These are phyloP conservation scores for Cerceris rybyensis DNA, from an alignment of 2,888 invertebrate species.

Conservation along the genomic window DNA sequence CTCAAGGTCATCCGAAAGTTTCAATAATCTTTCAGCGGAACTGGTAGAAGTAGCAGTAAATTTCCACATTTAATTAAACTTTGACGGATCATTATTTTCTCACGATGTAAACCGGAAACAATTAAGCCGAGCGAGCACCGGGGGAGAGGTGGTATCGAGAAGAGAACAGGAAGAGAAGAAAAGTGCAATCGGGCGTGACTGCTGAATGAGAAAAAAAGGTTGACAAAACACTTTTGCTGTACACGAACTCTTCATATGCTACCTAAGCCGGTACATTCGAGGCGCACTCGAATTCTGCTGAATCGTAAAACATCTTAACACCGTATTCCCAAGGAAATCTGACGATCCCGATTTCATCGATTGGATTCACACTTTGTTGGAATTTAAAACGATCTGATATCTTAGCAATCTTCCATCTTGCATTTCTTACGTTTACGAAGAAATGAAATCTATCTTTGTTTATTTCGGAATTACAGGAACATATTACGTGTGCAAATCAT, in stretches of 20 bases:
- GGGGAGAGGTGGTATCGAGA: constrained; percentile 2
- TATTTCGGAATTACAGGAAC: no score
- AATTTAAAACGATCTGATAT: background rate
- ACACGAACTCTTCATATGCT: constrained; percentile 20
- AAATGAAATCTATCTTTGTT: no score
- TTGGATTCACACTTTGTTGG: background rate
- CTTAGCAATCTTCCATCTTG: no score
- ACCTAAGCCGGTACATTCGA: constrained; percentile 11
- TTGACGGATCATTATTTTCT: background rate
- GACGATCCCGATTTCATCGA: background rate
- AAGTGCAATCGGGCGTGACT: constrained; percentile 43
- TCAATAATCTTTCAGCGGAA: background rate
- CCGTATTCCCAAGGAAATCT: constrained; percentile 2
- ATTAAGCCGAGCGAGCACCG: constrained; percentile 9
- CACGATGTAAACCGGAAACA: constrained; percentile 5
- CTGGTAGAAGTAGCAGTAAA: background rate
- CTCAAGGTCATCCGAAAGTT: no score
- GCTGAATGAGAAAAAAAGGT: constrained; percentile 40
- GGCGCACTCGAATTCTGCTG: constrained; percentile 42
- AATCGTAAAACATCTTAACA: constrained; percentile 20
- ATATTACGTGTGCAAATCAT: no score
- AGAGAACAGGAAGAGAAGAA: constrained; percentile 10
- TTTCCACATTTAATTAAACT: background rate
- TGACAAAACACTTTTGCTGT: constrained; percentile 37
- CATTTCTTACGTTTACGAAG: no score